These are phyloP conservation scores for Seira ritae DNA, from an alignment of 2,888 invertebrate species.

Conservation along the genomic window DNA sequence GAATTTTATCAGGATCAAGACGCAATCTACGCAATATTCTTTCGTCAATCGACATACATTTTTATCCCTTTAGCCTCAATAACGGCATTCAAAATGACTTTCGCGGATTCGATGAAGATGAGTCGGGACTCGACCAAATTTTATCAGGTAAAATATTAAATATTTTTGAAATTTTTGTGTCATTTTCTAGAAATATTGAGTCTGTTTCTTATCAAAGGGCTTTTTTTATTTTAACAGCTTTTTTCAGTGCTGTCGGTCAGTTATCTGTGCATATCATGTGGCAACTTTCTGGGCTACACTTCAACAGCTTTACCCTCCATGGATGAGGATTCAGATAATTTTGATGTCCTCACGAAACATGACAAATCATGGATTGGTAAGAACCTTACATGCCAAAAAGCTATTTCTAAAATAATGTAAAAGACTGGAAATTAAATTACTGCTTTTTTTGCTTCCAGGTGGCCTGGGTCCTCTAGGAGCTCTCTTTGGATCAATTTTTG, in stretches of 20 bases:
- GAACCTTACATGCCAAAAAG: too few species aligned
- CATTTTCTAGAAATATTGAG: background rate
- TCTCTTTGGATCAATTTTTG: slow-evolving; percentile 62
- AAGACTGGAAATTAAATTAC: background rate
- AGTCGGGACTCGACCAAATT: slow-evolving; percentile 40
- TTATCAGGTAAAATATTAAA: slow-evolving; percentile 49
- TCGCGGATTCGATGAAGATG: slow-evolving; percentile 32
- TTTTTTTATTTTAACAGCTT: slow-evolving; percentile 47
- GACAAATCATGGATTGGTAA: slow-evolving; percentile 72
- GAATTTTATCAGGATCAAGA: too few species aligned
- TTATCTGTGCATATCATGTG: slow-evolving; percentile 67
- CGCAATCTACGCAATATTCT: too few species aligned
- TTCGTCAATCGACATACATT: too few species aligned
- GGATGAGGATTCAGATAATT: slow-evolving; percentile 52
- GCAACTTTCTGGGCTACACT: slow-evolving; percentile 69
- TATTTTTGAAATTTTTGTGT: slow-evolving; percentile 2
- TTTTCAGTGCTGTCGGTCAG: slow-evolving; percentile 59
- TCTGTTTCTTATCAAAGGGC: background rate
- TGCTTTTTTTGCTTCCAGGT: slow-evolving; percentile 47
- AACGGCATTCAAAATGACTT: slow-evolving; percentile 36
- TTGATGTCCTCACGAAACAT: slow-evolving; percentile 56
- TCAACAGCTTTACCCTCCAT: slow-evolving; percentile 69
- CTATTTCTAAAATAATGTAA: slow-evolving; percentile 9
- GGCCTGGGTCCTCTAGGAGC: slow-evolving; percentile 68
- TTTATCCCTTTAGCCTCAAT: too few species aligned